Base-by-base conservation (phyloP, 2,113 vertebrate species). In the Phalacrocorax brasilianus region DNA sequence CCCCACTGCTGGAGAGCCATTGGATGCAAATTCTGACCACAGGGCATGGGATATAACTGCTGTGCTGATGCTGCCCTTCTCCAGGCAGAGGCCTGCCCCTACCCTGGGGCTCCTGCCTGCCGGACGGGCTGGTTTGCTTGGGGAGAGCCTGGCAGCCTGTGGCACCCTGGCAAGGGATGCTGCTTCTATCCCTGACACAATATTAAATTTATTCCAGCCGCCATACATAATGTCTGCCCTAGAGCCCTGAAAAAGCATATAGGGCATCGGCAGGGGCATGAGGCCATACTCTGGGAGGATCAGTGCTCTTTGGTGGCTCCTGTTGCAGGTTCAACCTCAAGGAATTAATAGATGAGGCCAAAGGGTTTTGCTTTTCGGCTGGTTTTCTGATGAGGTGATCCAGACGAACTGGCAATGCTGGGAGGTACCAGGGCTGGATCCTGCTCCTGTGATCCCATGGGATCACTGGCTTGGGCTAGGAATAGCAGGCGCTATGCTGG, bases 291-390 rank as follows among this genome's bases (percentile, higher is more conserved):
- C n/a, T 12, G 50, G 5, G 32, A 66, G 35, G 11, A 44, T 49
- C 53, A 45, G n/a, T 6, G 26, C 32, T 84, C 59, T 30, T 63
- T 55, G 65, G 11, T 55, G 67, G 44, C 52, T 85, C 58, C 63
- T 1, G 0, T 5, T 38, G 80, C 24, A n/a, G 13, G 8, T 30
- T 28, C 2, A 6, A 1, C 27, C 42, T 53, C 65, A 5, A 72
- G 44, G 52, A 66, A 85, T 58, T 58, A 23, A 58, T 5, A 38
- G 45, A 24, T 11, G n/a, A 50, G 70, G 44, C 45, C 2, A 2
- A 53, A 50, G 5, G 30, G 12, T 13, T 71, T 68, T 45, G 47
- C 49, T 77, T 88, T 66, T 62, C 85, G 45, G 40, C 3, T 11
- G 7, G 0, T 56, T 65, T 73, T 78, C 59, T 47, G 10, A 52